Percentiles rank a stretch among this genome's conserved stretches.
Conservation (phyloP, 2,888 invertebrate species). For the Drosophila nigricruria region DNA sequence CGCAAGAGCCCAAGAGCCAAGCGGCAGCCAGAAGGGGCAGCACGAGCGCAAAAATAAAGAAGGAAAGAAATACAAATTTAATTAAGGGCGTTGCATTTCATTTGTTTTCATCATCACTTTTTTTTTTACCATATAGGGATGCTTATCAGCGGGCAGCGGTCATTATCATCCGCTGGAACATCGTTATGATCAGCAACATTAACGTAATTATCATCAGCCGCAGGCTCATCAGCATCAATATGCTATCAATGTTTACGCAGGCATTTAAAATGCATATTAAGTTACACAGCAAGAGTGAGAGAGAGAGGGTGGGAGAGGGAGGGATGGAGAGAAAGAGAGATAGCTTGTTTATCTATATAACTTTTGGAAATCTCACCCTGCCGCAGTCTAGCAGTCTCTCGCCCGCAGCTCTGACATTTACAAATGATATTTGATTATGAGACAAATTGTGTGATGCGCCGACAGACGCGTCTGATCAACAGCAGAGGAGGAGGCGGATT, state of each 20-base stretch:
- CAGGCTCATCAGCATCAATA: constrained; percentile 62
- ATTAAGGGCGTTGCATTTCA: constrained; percentile 77
- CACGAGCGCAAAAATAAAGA: constrained; percentile 34
- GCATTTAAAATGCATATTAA: constrained; percentile 75
- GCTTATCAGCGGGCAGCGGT: too few relatives aligned
- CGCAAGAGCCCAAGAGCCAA: neutral
- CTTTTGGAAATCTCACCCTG: constrained; percentile 34
- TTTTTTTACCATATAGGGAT: too few relatives aligned
- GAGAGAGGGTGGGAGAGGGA: neutral
- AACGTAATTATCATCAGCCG: constrained; percentile 10
- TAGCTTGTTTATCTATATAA: constrained; percentile 15
- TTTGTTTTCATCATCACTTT: constrained; percentile 68
- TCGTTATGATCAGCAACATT: constrained; percentile 14
- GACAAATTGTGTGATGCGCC: constrained; percentile 78
- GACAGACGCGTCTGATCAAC: constrained; percentile 45
- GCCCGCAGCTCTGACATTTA: constrained; percentile 71
- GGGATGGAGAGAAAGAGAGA: neutral
- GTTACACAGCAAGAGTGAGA: constrained; percentile 40
- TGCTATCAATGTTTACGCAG: constrained; percentile 78
- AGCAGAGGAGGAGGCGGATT: constrained; percentile 1
- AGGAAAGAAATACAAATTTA: constrained; percentile 54
- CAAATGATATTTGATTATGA: constrained; percentile 81
- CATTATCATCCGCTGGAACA: constrained; percentile 38
- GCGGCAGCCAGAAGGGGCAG: constrained; percentile 12
- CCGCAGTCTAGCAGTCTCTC: constrained; percentile 27